Percentiles rank a stretch among this genome's conserved stretches.
Conservation (phyloP, 2,113 vertebrate genomes). For the Acanthochromis polyacanthus region DNA sequence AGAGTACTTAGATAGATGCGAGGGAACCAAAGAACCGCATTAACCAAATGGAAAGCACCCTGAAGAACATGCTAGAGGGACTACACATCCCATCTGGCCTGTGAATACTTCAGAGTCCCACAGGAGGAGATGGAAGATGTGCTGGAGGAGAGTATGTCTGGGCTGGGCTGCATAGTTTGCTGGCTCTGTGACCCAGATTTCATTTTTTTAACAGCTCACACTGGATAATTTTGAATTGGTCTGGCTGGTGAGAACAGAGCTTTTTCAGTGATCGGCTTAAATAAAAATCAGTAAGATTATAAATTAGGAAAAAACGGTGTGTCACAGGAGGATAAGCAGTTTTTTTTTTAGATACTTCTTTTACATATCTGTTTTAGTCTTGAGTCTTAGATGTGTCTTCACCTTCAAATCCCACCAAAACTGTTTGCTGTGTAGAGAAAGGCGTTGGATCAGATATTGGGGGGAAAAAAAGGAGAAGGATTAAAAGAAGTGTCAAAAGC, state of each 20-base stretch:
- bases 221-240: constrained; percentile 3
- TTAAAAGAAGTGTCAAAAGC: constrained; percentile 57
- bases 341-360: not conserved
- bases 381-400: not conserved
- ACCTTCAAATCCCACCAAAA: not conserved
- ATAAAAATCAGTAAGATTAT: constrained; percentile 21
- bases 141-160: constrained; percentile 31
- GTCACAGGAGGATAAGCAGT: not conserved
- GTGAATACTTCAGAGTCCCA: constrained; percentile 48
- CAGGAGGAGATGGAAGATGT: constrained; percentile 52
- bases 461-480: constrained; percentile 4
- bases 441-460: constrained; percentile 23
- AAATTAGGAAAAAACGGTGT: constrained; percentile 2
- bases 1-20: constrained; percentile 5
- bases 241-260: not conserved
- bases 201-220: not conserved
- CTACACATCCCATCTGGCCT: constrained; percentile 66
- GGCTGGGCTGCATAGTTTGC: constrained; percentile 28
- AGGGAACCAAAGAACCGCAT: constrained; percentile 16
- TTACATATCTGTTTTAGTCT: constrained; percentile 3
- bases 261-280: not conserved
- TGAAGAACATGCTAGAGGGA: constrained; percentile 56
- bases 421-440: not conserved
- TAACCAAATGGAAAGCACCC: constrained; percentile 47
- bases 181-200: constrained; percentile 39